Percentiles rank a stretch among this genome's conserved stretches.
phyloP scores from a whole-genome alignment of 2,113 vertebrate genomes.

The Monarcha castaneiventris region DNA sequence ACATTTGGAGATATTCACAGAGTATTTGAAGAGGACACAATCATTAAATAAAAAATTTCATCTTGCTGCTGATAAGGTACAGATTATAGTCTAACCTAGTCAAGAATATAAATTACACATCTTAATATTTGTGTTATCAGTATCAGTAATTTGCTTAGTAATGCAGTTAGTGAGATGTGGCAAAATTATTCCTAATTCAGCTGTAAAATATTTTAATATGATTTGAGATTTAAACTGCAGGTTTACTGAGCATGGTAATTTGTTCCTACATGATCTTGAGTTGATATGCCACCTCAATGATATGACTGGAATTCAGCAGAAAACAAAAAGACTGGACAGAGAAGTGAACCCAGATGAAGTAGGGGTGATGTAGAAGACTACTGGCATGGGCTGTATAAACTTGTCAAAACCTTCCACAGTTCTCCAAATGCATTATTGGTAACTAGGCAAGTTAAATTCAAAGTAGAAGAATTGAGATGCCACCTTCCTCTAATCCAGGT shows the following conservation, averaged over 20 bases:
- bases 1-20: conserved; percentile 77
- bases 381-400: conserved; percentile 80
- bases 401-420: conserved; percentile 79
- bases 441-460: conserved; percentile 70
- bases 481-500: conserved; percentile 84
- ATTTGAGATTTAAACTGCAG: neutral
- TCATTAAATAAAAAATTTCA: conserved; percentile 79
- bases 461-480: conserved; percentile 82
- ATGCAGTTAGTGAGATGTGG: neutral
- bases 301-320: conserved; percentile 74
- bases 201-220: neutral
- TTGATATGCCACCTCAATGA: conserved; percentile 54
- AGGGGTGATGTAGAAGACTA: conserved; percentile 80
- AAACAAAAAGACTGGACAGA: conserved; percentile 78
- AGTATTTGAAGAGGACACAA: conserved; percentile 84
- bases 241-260: neutral
- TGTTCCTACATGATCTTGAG: neutral
- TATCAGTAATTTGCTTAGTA: neutral
- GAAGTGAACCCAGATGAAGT: conserved; percentile 83
- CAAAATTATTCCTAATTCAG: neutral
- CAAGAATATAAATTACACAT: neutral
- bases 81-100: neutral
- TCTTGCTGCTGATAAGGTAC: conserved; percentile 80
- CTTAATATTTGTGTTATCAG: neutral
- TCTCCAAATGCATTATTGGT: conserved; percentile 78